Conservation (phyloP, 2,888 invertebrate genomes). For the Iphiclides podalirius region DNA sequence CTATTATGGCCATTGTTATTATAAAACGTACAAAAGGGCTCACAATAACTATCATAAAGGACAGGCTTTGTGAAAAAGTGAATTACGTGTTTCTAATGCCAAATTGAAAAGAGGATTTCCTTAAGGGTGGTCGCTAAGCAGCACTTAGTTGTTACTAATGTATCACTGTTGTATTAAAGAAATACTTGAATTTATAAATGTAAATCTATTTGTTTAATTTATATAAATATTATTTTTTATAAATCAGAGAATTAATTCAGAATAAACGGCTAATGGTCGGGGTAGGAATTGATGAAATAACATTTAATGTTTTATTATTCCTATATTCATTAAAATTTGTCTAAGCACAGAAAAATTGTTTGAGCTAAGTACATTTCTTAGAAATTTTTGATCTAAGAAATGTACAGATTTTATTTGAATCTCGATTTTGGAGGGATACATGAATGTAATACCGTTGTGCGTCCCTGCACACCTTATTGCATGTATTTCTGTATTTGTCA, state of each 20-base stretch:
- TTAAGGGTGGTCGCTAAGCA: background rate
- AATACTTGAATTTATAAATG: background rate
- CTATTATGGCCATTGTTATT: conserved; percentile 1
- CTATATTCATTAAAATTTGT: too few species aligned
- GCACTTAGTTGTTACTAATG: background rate
- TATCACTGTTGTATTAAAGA: background rate
- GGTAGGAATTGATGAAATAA: too few species aligned
- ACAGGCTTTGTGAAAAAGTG: conserved; percentile 2
- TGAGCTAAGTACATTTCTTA: too few species aligned
- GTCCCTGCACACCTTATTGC: too few species aligned
- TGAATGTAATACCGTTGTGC: too few species aligned
- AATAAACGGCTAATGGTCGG: too few species aligned
- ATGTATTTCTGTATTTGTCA: too few species aligned
- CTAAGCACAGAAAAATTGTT: too few species aligned
- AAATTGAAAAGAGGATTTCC: background rate
- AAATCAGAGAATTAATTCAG: background rate
- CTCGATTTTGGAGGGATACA: too few species aligned
- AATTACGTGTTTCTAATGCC: conserved; percentile 2
- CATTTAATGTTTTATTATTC: too few species aligned
- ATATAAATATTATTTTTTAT: background rate
- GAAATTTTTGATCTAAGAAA: too few species aligned
- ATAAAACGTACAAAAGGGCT: conserved; percentile 15
- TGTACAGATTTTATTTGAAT: too few species aligned
- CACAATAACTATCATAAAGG: conserved; percentile 1
- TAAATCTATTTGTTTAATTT: conserved; percentile 1